phyloP scores from a whole-genome alignment of 2,797 vertebrate species.

The Hypotaenidia philippensis region DNA sequence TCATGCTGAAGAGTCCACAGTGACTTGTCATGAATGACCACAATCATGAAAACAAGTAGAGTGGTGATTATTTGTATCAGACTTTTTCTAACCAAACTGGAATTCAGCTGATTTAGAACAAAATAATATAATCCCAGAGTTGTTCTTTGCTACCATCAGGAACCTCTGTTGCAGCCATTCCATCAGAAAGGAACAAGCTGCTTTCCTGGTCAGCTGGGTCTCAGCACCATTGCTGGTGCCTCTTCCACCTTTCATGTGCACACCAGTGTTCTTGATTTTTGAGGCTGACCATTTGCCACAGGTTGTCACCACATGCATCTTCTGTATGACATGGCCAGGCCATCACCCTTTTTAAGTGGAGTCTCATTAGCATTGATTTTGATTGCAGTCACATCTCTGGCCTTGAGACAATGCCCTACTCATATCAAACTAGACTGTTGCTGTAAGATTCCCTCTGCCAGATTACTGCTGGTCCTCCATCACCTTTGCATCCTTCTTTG shows the following conservation, averaged over 20 bases:
- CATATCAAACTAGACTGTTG: background rate
- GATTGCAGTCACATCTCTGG: background rate
- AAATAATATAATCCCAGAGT: background rate
- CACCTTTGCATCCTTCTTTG: background rate
- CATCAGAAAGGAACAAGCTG: background rate
- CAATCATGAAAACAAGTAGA: background rate
- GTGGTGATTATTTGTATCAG: background rate
- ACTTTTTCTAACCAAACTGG: background rate
- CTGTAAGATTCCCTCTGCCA: background rate
- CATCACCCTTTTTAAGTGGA: background rate
- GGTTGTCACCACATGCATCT: background rate
- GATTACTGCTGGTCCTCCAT: background rate
- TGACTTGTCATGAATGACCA: background rate
- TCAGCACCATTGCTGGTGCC: background rate
- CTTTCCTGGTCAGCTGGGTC: background rate
- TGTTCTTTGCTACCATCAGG: background rate
- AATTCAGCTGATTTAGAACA: background rate
- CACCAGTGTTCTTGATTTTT: background rate
- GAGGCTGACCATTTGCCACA: background rate
- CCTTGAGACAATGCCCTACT: background rate
- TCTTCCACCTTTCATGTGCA: background rate
- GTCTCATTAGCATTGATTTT: background rate
- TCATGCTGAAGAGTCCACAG: background rate
- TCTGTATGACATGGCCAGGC: accelerated
- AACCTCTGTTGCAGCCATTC: background rate